Evolutionary conservation across 2,113 vertebrate species (phyloP), one percentile per base, ranked within the genome.

Genomic region (Notechis scutatus): DNA sequence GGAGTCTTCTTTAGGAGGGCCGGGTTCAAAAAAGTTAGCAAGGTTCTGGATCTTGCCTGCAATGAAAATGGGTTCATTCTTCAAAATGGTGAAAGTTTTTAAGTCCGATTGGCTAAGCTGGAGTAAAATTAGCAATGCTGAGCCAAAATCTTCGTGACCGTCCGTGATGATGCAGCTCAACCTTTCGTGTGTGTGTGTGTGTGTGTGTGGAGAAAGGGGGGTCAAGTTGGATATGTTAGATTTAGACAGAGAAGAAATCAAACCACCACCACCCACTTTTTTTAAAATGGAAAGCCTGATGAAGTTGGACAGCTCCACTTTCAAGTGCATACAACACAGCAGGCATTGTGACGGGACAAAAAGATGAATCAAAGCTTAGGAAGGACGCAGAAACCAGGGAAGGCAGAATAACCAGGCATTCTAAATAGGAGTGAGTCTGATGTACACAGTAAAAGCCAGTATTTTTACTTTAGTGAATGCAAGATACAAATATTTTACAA

Each of bases 401-500:
- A 2, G 0, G 0, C 0, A 0, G 29, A 3, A 0, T 0, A 2
- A 2, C 50, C 23, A 88, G 1, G 3, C 0, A 91, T 91, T 56
- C 93, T 90, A 98, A 97, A 97, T 85, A 98, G 45, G 98, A 99
- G 97, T 98, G 97, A 98, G 98, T 96, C 98, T 87, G 97, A 97
- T 97, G 97, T 98, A 98, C 98, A 98, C 98, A 98, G 98, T 98
- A 98, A 99, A 99, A 99, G 99, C 98, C 98, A 99, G 98, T 98
- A 98, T 98, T 98, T 99, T 99, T 99, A 99, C 98, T 99, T 99
- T 98, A 98, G 98, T 98, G 98, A 99, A 98, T 98, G 98, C 98
- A 98, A 98, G 98, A 99, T 98, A 99, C 98, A 99, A 98, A 99
- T 98, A 98, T 98, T 99, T 98, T 98, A 99, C 98, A 99, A 98